Conservation (phyloP, 2,113 vertebrate species). For the Symphodus melops region DNA sequence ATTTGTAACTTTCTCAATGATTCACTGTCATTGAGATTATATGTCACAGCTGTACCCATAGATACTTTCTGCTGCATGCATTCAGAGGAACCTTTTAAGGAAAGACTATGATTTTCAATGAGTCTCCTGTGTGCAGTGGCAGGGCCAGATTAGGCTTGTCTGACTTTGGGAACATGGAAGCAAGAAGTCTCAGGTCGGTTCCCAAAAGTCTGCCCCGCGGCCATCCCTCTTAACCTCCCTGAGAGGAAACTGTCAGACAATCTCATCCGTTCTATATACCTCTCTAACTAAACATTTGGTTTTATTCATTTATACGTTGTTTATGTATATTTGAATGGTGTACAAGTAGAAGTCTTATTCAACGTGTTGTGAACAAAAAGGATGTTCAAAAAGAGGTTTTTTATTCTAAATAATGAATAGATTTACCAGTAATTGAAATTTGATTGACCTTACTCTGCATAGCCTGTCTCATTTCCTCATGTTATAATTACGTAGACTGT, state of each 20-base stretch:
- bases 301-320: background rate
- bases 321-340: background rate
- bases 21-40: background rate
- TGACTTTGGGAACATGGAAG: conserved; percentile 51
- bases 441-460: background rate
- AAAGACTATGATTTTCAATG: conserved; percentile 4
- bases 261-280: background rate
- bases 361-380: background rate
- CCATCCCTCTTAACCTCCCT: conserved; percentile 23
- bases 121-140: conserved; percentile 42
- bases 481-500: conserved; percentile 23
- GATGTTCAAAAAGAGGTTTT: too few species aligned
- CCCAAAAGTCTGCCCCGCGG: conserved; percentile 13
- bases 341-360: background rate
- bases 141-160: conserved; percentile 43
- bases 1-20: too few species aligned
- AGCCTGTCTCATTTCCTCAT: conserved; percentile 41
- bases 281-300: background rate
- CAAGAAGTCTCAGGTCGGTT: conserved; percentile 26
- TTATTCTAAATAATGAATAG: background rate
- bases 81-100: conserved; percentile 28
- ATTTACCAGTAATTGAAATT: background rate
- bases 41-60: background rate
- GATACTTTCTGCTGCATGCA: conserved; percentile 6
- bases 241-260: background rate